These are phyloP conservation scores for Ophthalmolycus amberensis DNA, from an alignment of 2,113 vertebrate species.

Conservation along the genomic window DNA sequence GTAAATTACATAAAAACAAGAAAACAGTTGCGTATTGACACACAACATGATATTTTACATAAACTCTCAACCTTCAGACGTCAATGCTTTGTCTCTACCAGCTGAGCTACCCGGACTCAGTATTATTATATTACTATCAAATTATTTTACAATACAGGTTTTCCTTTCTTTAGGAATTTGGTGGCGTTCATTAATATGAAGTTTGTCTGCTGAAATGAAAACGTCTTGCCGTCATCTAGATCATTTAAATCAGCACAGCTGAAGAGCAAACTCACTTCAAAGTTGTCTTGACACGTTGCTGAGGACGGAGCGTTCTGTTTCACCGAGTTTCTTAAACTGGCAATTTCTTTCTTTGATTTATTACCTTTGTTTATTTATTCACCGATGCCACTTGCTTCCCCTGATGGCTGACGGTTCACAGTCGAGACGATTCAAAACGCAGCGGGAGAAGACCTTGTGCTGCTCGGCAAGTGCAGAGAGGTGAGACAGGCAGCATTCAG, in stretches of 20 bases:
- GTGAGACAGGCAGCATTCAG: constrained; percentile 2
- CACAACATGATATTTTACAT: no score
- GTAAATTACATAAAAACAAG: background rate
- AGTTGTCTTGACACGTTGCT: background rate
- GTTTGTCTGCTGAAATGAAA: constrained; percentile 1
- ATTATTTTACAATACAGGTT: background rate
- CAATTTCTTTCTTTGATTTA: background rate
- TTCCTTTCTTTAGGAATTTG: background rate
- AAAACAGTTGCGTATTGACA: background rate
- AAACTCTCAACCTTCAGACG: no score
- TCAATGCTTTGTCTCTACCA: no score
- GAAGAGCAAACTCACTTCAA: constrained; percentile 9
- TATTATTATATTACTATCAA: no score
- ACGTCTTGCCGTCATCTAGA: background rate
- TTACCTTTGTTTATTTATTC: constrained; percentile 11
- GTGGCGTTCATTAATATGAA: background rate
- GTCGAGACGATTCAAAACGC: constrained; percentile 17
- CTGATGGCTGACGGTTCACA: background rate
- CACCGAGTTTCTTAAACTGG: background rate
- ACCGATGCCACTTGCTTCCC: background rate
- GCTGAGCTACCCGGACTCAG: no score
- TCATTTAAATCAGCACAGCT: background rate
- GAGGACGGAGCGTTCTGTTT: constrained; percentile 1
- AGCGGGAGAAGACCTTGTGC: background rate
- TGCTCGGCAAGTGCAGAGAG: constrained; percentile 17